Evolutionary conservation across 2,888 invertebrate species (phyloP), one percentile per base, ranked within the genome.

Genomic region (Lithophane socia): DNA sequence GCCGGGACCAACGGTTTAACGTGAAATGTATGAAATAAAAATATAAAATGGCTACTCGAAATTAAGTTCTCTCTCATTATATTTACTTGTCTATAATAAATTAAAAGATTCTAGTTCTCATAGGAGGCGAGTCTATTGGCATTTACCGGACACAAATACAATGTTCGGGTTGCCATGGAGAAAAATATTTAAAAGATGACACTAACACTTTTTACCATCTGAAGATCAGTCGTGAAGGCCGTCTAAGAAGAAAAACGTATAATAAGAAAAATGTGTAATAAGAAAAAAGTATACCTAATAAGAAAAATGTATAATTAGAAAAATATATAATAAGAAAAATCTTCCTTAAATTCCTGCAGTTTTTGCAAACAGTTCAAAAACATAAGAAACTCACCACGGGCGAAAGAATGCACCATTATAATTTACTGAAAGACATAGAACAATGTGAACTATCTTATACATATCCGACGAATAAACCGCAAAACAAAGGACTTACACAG

Each of bases 321-420:
- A 37, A 37, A 37, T 37, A 4, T 37, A 29, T 29, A 1, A 29
- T 29, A 29, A 29, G 29, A 29, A 60, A 76, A 37, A 37, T 70
- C 8, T 42, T n/a, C 9, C 9, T 29, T n/a, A 49, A 4, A 44
- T 79, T 49, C 16, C 7, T 12, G 9, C 29, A 37, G 3, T 5
- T 65, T 54, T 63, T 21, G 12, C 12, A 58, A 82, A 42, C 4
- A 56, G 29, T 54, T 29, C 13, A 10, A 54, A 49, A 75, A 18
- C 24, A 65, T 52, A 56, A 10, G 21, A 47, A 37, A 49, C 24
- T 56, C 10, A 3, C 58, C n/a, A 29, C 47, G 0, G 12, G 13
- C 16, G 1, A 61, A 42, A 63, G 13, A 79, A 75, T 47, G 47
- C 24, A 29, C 52, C 42, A 24, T 37, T 58, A 42, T 24, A 37